Conservation (phyloP, 2,797 vertebrate species). For the Halcyon badia region DNA sequence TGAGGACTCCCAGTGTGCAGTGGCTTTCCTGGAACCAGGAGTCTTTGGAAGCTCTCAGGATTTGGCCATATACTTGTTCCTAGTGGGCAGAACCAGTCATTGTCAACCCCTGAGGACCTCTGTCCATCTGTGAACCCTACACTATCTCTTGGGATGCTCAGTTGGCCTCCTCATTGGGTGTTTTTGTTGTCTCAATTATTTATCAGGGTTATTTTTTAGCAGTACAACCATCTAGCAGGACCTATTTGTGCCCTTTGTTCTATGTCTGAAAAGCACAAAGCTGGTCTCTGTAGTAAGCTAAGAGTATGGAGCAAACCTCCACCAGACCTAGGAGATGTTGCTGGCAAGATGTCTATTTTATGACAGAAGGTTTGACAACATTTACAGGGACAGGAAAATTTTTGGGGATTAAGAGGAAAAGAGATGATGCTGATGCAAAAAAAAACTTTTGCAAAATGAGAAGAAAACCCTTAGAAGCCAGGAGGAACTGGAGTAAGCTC, state of each 20-base stretch:
- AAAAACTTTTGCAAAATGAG: background rate
- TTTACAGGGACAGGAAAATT: background rate
- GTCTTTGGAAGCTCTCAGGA: background rate
- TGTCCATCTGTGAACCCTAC: background rate
- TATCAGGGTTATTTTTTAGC: background rate
- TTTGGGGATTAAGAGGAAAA: accelerated
- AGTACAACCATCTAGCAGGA: background rate
- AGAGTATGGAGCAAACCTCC: background rate
- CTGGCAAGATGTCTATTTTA: background rate
- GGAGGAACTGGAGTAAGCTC: background rate
- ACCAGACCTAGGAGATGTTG: background rate
- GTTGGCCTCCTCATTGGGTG: background rate
- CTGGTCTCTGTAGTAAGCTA: background rate
- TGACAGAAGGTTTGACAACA: background rate
- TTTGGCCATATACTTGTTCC: accelerated
- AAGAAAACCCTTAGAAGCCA: background rate
- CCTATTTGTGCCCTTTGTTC: background rate
- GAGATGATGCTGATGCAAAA: background rate
- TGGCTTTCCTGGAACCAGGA: accelerated
- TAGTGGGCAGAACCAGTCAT: background rate
- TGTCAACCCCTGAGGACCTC: background rate
- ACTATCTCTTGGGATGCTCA: background rate
- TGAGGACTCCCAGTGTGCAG: background rate
- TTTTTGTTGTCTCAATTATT: background rate
- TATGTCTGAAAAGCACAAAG: background rate